phyloP scores from a whole-genome alignment of 2,113 vertebrate species.

The Centrocercus urophasianus region DNA sequence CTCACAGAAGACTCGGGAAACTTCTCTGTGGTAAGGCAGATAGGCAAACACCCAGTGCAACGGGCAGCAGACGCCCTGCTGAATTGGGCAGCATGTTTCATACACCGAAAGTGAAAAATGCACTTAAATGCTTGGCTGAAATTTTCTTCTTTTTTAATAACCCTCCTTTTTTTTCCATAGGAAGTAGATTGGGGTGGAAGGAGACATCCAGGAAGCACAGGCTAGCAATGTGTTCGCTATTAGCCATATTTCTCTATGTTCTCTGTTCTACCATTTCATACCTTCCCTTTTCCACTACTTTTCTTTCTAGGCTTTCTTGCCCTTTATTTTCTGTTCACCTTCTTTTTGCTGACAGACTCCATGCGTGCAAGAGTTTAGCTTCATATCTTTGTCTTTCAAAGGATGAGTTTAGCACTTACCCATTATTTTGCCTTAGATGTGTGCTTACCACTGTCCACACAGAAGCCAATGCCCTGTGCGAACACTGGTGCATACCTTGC shows the following conservation, averaged over 20 bases:
- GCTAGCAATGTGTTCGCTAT: neutral
- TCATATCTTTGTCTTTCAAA: neutral
- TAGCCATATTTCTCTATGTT: neutral
- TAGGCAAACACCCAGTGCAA: neutral
- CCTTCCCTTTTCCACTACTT: neutral
- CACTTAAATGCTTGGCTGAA: neutral
- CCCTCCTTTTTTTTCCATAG: neutral
- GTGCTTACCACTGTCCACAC: neutral
- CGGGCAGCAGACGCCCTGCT: neutral
- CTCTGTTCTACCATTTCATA: neutral
- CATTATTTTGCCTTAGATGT: neutral
- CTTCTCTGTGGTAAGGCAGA: neutral
- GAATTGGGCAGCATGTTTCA: neutral
- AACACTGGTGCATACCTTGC: neutral
- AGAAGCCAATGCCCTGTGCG: slow-evolving; percentile 2
- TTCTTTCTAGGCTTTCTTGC: neutral
- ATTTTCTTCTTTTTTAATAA: neutral
- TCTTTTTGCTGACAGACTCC: neutral
- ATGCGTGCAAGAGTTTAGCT: neutral
- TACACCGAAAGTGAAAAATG: neutral
- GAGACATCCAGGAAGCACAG: neutral
- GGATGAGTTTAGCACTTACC: neutral
- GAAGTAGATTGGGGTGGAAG: neutral
- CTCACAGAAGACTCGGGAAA: neutral
- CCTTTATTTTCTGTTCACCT: neutral